Percentiles rank a stretch among this genome's conserved stretches.
These are phyloP conservation scores for Sphaerophoria rueppellii DNA, from an alignment of 2,888 invertebrate species.

Conservation along the genomic window DNA sequence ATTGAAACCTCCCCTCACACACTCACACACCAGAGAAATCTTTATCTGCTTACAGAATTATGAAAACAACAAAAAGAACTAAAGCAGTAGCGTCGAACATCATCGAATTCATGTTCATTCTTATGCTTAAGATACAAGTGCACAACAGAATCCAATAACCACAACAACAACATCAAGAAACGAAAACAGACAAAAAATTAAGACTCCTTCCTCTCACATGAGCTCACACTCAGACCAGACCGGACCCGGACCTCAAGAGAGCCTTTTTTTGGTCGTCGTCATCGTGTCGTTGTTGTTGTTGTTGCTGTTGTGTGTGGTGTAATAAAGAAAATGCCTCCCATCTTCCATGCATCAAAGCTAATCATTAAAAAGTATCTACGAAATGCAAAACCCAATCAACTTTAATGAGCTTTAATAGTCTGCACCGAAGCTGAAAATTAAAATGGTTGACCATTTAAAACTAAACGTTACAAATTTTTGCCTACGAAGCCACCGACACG, in stretches of 20 bases:
- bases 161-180: not conserved
- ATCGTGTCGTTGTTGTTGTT: too few species aligned
- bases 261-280: too few species aligned
- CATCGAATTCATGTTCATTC: conserved; percentile 62
- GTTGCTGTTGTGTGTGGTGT: conserved; percentile 4
- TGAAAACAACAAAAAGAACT: conserved; percentile 6
- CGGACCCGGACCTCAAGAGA: too few species aligned
- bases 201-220: conserved; percentile 33
- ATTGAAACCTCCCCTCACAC: conserved; percentile 18
- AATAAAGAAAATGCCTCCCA: conserved; percentile 67
- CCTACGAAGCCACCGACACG: conserved; percentile 46
- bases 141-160: not conserved
- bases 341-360: conserved; percentile 73
- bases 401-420: conserved; percentile 77
- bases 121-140: conserved; percentile 55
- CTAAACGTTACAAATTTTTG: conserved; percentile 73
- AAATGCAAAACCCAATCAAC: conserved; percentile 77
- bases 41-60: conserved; percentile 26
- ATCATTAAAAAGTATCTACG: conserved; percentile 73
- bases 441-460: conserved; percentile 75
- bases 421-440: conserved; percentile 76
- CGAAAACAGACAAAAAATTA: too few species aligned
- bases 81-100: conserved; percentile 58
- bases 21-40: not conserved
- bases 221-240: too few species aligned